Evolutionary conservation across 2,113 vertebrate genomes (phyloP), one percentile per base, ranked within the genome.

Genomic region (Pionites leucogaster): DNA sequence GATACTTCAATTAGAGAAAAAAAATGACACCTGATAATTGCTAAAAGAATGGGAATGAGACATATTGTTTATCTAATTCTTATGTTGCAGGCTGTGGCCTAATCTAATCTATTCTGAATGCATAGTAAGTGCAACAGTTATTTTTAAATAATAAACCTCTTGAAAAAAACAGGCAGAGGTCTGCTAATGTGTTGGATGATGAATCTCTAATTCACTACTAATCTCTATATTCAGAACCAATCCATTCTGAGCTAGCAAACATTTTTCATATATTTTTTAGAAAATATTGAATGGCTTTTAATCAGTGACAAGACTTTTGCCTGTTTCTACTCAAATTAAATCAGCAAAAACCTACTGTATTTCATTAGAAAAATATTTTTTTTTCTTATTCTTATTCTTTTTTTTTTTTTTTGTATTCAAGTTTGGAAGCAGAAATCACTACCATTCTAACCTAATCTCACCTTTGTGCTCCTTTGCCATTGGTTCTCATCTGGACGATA

Each of bases 251-350:
- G 50, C 23, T 59, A 59, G 72, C 57, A 68, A 90, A 70, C 5
- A 77, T 60, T 88, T 93, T 85, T 92, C 83, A 72, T 84, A 57
- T 95, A 85, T 93, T 95, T 95, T 97, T 96, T 95, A 91, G 93
- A 96, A 96, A 92, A 88, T 85, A 96, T 88, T 80, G 95, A 95
- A 76, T 70, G 52, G 20, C 42, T 71, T 7, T 96, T 96, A 91
- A 93, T 96, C 81, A 94, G 59, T n/a, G 47, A 91, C 93, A 93
- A 80, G 39, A 16, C 25, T 80, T 95, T 93, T 37, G 29, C 82
- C 31, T 93, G 53, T 59, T 83, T 82, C 29, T 39, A 19, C 65
- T 89, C 47, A 41, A 86, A 75, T 31, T 47, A 72, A 70, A 93
- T 76, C 86, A 85, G 29, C 44, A 76, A 47, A 8, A 49, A 35